Base-by-base conservation (phyloP, 2,888 invertebrate genomes). In the Liposcelis brunnea region DNA sequence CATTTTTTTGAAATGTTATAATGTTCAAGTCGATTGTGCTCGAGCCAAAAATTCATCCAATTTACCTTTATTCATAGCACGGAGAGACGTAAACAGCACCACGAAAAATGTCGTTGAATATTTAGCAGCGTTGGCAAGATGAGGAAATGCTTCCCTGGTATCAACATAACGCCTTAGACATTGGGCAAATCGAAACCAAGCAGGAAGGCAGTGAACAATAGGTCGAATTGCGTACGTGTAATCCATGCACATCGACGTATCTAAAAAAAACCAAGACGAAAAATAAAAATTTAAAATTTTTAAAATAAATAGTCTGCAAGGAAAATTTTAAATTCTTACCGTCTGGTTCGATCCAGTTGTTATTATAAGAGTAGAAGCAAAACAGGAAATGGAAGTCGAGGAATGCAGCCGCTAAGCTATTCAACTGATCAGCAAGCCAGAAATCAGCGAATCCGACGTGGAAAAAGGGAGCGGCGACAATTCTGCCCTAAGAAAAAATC, bases 171-270 rank as follows among this genome's bases (percentile, higher is more conserved):
- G 78, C 2, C 86, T 68, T 42, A 87, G 64, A 58, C 87, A 89
- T 63, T 87, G 87, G 42, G 82, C 79, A 61, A 86, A 85, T 47
- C 87, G 77, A 57, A 83, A 80, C 75, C 82, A 85, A 2, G 86
- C 85, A 1, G 87, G 87, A 48, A 89, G 67, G 56, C 81, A 77
- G 49, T 78, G 75, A 2, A 87, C 77, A 43, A 85, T 61, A 1
- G 81, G 77, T 36, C 72, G 61, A 40, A 70, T 58, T 36, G 69
- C 56, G 43, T 65, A 69, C 45, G 64, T 62, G 47, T 60, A 59
- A 46, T 65, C 64, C 54, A 67, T 67, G 55, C 72, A 73, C 43
- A 60, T 57, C 36, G 61, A 56, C 19, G 66, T 67, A 55, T 67
- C 72, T 72, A 52, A 32, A 55, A 48, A 31, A n/a, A n/a, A n/a